A percentile compares a stretch with the other conserved stretches of the same genome.
Conservation (phyloP, 2,888 invertebrate genomes). For the Netelia fuscicornis region DNA sequence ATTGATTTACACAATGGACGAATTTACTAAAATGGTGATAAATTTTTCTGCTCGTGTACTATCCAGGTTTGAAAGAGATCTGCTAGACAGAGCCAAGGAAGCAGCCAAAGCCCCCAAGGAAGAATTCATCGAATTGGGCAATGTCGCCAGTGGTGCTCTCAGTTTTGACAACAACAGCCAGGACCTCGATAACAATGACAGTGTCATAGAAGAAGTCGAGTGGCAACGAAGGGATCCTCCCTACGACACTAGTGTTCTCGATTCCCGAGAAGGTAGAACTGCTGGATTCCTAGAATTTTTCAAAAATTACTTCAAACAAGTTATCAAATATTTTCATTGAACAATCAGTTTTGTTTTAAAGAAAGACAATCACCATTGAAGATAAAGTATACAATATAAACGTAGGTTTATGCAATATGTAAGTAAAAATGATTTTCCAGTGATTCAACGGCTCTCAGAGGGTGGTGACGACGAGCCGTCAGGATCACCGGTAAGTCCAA, state of each 20-base stretch:
- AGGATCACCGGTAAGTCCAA: slow-evolving; percentile 75
- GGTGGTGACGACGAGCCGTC: slow-evolving; percentile 78
- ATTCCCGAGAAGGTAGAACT: slow-evolving; percentile 65
- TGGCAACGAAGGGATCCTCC: slow-evolving; percentile 74
- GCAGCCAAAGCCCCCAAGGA: slow-evolving; percentile 75
- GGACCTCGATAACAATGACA: slow-evolving; percentile 65
- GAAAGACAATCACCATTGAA: background rate
- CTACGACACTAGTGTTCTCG: slow-evolving; percentile 68
- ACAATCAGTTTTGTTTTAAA: background rate
- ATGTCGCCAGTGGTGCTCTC: slow-evolving; percentile 68
- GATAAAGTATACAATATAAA: background rate
- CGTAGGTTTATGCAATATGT: background rate
- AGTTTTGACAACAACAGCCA: slow-evolving; percentile 68
- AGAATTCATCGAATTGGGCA: slow-evolving; percentile 72
- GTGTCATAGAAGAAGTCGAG: slow-evolving; percentile 74
- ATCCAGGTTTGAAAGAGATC: slow-evolving; percentile 80
- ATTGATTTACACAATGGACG: too few relatives aligned
- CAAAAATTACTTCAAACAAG: too few relatives aligned
- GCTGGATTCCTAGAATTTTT: background rate
- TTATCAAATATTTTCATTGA: background rate
- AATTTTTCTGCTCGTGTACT: background rate
- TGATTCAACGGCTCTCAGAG: slow-evolving; percentile 77
- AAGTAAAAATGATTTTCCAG: slow-evolving; percentile 53
- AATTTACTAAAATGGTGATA: background rate
- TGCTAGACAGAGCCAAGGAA: slow-evolving; percentile 79